Percentiles rank a stretch among this genome's conserved stretches.
Conservation (phyloP, 2,888 invertebrate species). For the Agrilus cyanescens region DNA sequence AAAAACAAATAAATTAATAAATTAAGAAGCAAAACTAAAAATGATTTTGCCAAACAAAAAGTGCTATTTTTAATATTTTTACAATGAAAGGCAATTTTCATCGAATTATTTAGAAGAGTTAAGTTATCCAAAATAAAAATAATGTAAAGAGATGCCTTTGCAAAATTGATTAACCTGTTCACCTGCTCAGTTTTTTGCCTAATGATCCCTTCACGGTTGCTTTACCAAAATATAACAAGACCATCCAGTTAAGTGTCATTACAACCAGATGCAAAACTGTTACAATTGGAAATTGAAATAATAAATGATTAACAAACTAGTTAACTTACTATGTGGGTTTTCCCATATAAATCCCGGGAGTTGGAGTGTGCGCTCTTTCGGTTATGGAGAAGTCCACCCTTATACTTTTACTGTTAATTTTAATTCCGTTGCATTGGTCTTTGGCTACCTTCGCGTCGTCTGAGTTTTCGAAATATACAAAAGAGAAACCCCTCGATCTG, state of each 20-base stretch:
- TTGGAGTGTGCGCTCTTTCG: conserved; percentile 91
- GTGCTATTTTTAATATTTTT: no score
- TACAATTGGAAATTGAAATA: not conserved
- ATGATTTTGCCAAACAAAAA: no score
- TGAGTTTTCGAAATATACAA: conserved; percentile 81
- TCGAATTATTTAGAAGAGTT: no score
- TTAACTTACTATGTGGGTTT: conserved; percentile 66
- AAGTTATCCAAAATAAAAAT: conserved; percentile 1
- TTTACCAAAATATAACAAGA: conserved; percentile 1
- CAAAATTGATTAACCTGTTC: conserved; percentile 7
- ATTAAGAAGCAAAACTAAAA: no score
- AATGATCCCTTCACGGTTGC: not conserved
- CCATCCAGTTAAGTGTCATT: not conserved
- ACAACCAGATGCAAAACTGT: not conserved
- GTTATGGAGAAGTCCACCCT: conserved; percentile 95
- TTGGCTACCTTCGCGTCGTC: conserved; percentile 90
- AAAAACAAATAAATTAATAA: no score
- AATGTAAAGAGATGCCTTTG: conserved; percentile 26
- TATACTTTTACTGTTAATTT: conserved; percentile 85
- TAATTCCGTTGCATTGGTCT: conserved; percentile 87
- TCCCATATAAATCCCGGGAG: conserved; percentile 95
- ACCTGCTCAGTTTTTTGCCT: no score
- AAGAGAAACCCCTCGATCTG: conserved; percentile 90
- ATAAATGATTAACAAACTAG: conserved; percentile 1
- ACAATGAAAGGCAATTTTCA: no score